Base-by-base conservation (phyloP, 2,888 invertebrate genomes). In the Alentia gelatinosa region DNA sequence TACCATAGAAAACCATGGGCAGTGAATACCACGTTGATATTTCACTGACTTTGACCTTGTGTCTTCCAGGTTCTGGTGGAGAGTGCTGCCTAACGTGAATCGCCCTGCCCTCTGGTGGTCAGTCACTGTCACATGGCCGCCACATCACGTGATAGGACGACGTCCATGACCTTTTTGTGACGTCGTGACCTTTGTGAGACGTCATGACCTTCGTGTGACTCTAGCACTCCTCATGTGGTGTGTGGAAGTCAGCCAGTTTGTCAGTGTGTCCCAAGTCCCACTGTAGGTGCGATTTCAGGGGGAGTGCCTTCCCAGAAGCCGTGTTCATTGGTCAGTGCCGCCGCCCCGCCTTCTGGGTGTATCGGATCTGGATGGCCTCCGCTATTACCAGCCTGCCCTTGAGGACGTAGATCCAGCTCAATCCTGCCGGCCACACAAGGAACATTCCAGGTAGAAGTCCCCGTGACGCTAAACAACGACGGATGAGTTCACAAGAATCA, bases 111-210 rank as follows among this genome's bases (percentile, higher is more conserved):
- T 33, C 37, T 37, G 37, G 15, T 5, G 37, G 79, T 4, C 39
- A 35, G 19, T 79, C 4, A 7, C 39, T n/a, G 68, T 68, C 68
- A 26, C n/a, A 26, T 68, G 30, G 30, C 68, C 30, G 33, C 68
- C 15, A 37, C 37, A 19, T 79, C 39, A 79, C 79, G 37, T 37
- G 79, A 79, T 86, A 42, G 33, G 42, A 33, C 47, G 33, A 9
- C 42, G 42, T n/a, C 83, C 30, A 42, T 30, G 86, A 50, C 50
- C 86, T 83, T 86, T 86, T 26, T 86, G 86, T 86, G 86, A 39
- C 79, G 39, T 23, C 79, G 19, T 79, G 79, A 79, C 39, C 79
- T 79, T 79, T 79, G 12, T 39, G 39, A 1, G 40, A 39, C 37
- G 79, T 79, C 79, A 37, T 37, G 79, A 79, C 79, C 79, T 79